These are phyloP conservation scores for Leptura quadrifasciata DNA, from an alignment of 2,888 invertebrate genomes.

Conservation along the genomic window DNA sequence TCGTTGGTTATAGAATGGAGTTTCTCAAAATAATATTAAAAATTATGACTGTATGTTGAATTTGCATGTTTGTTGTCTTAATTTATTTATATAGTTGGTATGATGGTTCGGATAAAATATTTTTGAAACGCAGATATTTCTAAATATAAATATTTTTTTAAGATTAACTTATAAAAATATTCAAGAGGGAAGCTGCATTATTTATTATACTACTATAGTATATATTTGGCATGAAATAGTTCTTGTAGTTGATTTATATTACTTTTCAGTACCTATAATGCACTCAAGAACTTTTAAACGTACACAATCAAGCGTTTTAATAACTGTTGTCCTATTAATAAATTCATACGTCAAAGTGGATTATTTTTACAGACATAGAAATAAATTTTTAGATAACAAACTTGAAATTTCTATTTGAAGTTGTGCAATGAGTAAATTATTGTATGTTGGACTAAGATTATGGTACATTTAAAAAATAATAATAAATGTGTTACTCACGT, in stretches of 20 bases:
- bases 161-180: constrained; percentile 7
- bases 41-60: neutral
- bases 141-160: constrained; percentile 1
- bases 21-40: neutral
- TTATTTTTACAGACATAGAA: too few species aligned
- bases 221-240: neutral
- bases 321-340: too few species aligned
- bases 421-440: too few species aligned
- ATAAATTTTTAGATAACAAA: too few species aligned
- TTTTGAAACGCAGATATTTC: neutral
- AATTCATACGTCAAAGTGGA: too few species aligned
- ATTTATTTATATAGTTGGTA: constrained; percentile 1
- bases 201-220: neutral
- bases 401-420: too few species aligned
- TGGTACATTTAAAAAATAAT: too few species aligned
- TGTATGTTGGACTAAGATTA: too few species aligned
- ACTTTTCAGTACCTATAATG: neutral
- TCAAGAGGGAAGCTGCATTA: neutral
- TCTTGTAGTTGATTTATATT: neutral
- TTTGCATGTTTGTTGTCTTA: constrained; percentile 9
- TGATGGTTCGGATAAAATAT: neutral
- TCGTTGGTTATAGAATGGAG: neutral
- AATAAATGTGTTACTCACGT: neutral
- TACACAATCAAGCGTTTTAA: too few species aligned
- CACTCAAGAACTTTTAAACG: neutral